phyloP scores from a whole-genome alignment of 2,888 invertebrate species.

The Lasioglossum marginatum region DNA sequence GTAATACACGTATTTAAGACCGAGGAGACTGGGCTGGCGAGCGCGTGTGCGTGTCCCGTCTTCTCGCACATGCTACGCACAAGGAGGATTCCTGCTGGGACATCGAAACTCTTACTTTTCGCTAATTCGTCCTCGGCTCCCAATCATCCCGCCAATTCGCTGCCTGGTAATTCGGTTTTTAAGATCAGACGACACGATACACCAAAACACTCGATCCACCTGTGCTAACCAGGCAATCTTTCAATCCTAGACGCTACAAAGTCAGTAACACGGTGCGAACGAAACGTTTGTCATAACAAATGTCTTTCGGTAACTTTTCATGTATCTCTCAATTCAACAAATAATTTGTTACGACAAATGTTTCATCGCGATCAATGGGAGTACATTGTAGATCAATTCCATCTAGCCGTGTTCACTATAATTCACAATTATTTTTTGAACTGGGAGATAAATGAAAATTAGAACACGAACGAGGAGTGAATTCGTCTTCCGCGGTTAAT shows the following conservation, averaged over 20 bases:
- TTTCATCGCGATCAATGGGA: background rate
- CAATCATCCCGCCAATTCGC: background rate
- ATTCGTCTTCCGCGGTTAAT: background rate
- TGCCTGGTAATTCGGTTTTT: background rate
- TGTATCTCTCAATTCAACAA: too few relatives aligned
- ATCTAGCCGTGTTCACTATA: too few relatives aligned
- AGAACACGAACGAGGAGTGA: background rate
- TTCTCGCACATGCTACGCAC: constrained; percentile 39
- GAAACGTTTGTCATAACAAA: too few relatives aligned
- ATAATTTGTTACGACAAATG: background rate
- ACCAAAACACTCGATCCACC: background rate
- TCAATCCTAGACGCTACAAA: background rate
- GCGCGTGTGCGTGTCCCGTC: constrained; percentile 6
- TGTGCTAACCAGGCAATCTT: background rate
- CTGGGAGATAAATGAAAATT: too few relatives aligned
- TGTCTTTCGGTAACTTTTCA: too few relatives aligned
- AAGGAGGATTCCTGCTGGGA: constrained; percentile 34
- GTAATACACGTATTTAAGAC: constrained; percentile 82
- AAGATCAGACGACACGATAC: background rate
- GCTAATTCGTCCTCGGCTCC: constrained; percentile 29
- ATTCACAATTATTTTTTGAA: too few relatives aligned
- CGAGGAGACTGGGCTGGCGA: background rate
- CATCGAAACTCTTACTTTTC: constrained; percentile 12
- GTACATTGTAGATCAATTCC: too few relatives aligned
- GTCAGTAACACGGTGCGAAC: too few relatives aligned